Evolutionary conservation across 2,113 vertebrate genomes (phyloP), one percentile per base, ranked within the genome.

Genomic region (Entosphenus tridentatus): DNA sequence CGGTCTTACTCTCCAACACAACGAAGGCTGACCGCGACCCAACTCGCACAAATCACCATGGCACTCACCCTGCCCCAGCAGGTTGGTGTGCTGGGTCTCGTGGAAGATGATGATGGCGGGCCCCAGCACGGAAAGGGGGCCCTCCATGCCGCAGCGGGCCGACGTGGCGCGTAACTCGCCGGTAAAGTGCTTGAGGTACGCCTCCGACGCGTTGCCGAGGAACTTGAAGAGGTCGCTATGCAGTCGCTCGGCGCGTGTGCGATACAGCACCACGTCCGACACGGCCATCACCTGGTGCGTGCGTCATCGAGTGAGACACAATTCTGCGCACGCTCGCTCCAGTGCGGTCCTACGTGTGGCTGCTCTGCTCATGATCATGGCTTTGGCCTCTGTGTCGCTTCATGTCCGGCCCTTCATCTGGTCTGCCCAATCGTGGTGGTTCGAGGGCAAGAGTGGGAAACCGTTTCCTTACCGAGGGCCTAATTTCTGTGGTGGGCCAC

Each of bases 181-280:
- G 57, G 89, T 87, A 77, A 98, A 98, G 73, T 98, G 87, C 77
- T 95, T 98, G 71, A 97, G 80, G 76, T 98, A 98, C 70, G 93
- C 93, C 71, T 95, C 92, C 0, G 93, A 98, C 56, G 93, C 93
- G 56, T 98, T 90, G 8, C 89, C 91, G 11, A 98, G 86, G 79
- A 98, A 98, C 77, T 97, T 97, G 77, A 96, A 98, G 74, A 98
- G 87, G 75, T 98, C 93, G 18, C 96, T 95, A 21, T 97, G 92
- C 72, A 98, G 86, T 69, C 93, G 84, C 80, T 98, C 93, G 13
- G 89, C 87, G 21, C 91, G 92, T 57, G 93, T 97, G 73, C 92
- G 84, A 77, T 98, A 98, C 78, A 98, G 93, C 73, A 98, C 83
- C 21, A 96, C 79, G 75, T 98, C 93, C 21, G 91, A 98, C 65